Conservation (phyloP, 2,797 vertebrate species). For the Moxostoma hubbsi region DNA sequence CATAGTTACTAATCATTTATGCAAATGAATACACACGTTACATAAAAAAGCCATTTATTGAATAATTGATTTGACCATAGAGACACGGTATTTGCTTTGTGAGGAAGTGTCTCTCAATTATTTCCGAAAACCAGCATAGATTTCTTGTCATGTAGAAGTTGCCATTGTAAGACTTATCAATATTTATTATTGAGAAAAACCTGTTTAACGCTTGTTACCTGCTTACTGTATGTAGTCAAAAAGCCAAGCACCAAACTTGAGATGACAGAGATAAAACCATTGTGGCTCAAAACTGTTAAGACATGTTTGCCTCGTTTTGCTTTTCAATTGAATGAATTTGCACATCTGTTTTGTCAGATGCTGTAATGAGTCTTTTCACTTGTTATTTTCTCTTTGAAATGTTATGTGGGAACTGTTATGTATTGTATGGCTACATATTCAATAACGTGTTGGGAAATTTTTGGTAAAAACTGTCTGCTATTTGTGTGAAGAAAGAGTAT, state of each 20-base stretch:
- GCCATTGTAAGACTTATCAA: conserved; percentile 3
- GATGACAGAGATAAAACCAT: conserved; percentile 19
- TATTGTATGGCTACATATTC: conserved; percentile 64
- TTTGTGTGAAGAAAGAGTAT: conserved; percentile 53
- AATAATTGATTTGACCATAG: conserved; percentile 31
- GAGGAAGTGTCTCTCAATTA: conserved; percentile 29
- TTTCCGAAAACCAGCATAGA: conserved; percentile 57
- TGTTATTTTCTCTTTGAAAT: conserved; percentile 51
- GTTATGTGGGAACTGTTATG: conserved; percentile 54
- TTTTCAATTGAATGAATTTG: conserved; percentile 56
- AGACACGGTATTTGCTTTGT: conserved; percentile 22
- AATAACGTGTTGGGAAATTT: conserved; percentile 60
- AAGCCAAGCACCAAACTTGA: conserved; percentile 30
- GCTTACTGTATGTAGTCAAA: conserved; percentile 23
- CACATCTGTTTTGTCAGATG: conserved; percentile 52
- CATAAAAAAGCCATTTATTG: conserved; percentile 70
- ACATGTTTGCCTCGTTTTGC: conserved; percentile 46
- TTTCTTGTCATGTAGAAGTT: conserved; percentile 38
- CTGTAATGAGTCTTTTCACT: conserved; percentile 50
- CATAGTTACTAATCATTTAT: conserved; percentile 53
- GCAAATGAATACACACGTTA: conserved; percentile 51
- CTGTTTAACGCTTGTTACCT: conserved; percentile 31
- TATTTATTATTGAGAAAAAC: conserved; percentile 22
- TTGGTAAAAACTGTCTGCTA: conserved; percentile 60
- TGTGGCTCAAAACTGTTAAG: conserved; percentile 62